phyloP scores from a whole-genome alignment of 2,888 invertebrate genomes.

The Apamea anceps region DNA sequence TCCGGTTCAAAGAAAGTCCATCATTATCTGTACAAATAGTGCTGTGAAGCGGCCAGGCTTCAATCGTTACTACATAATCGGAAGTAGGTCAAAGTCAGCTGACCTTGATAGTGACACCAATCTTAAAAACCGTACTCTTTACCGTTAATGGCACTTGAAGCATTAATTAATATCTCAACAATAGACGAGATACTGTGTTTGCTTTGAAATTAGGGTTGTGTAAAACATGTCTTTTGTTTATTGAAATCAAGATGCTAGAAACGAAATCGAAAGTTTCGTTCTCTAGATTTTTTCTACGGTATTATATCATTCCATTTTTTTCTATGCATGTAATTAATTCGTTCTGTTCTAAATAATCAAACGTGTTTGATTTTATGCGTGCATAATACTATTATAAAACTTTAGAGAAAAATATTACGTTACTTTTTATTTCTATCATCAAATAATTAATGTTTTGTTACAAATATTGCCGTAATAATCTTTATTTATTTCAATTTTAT shows the following conservation, averaged over 20 bases:
- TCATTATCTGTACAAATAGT: slow-evolving; percentile 4
- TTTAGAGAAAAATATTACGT: background rate
- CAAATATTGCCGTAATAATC: background rate
- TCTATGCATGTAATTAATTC: background rate
- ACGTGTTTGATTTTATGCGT: background rate
- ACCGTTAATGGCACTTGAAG: slow-evolving; percentile 49
- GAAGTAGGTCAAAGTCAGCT: slow-evolving; percentile 43
- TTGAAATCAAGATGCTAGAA: background rate
- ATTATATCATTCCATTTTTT: background rate
- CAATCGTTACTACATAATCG: slow-evolving; percentile 29
- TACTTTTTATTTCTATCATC: background rate
- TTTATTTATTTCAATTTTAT: no score
- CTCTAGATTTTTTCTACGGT: background rate
- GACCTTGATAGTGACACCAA: slow-evolving; percentile 54
- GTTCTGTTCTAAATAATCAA: background rate
- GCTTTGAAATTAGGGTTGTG: background rate
- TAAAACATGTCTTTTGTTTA: slow-evolving; percentile 5
- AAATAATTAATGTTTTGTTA: background rate
- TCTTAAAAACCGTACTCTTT: slow-evolving; percentile 46
- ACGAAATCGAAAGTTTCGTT: background rate
- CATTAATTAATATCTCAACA: slow-evolving; percentile 27
- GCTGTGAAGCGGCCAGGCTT: slow-evolving; percentile 13
- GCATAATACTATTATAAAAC: slow-evolving; percentile 8
- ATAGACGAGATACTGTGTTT: slow-evolving; percentile 14
- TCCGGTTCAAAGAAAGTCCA: background rate